Base-by-base conservation (phyloP, 1,140 invertebrate genomes). In the Brevipalpus yothersi region DNA sequence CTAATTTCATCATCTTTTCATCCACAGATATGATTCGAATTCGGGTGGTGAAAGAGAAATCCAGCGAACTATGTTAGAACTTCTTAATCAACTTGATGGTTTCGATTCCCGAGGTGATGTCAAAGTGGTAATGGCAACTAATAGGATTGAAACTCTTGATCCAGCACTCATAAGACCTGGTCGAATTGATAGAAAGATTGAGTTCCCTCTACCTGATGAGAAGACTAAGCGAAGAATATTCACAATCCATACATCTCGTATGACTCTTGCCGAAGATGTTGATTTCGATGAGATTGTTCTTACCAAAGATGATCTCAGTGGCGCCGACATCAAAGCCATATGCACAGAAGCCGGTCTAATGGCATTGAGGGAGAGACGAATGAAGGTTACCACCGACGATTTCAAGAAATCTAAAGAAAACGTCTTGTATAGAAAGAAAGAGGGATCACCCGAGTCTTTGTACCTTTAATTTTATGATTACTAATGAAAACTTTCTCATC, bases 311-410 rank as follows among this genome's bases (percentile, higher is more conserved):
- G 95, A 99, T 76, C 77, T 99, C 0, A 97, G 92, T 55, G 95
- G 95, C 23, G 95, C 95, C 66, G 81, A 83, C 70, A 82, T 83
- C 56, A 83, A 82, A 71, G 94, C 95, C n/a, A 97, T 99, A 69
- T 98, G 95, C 73, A 99, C 95, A 10, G 95, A 99, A 76, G 94
- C 92, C 60, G 95, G 95, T 63, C 73, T 99, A 17, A 87, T 99
- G 82, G 95, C 95, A 23, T 72, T 99, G 40, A 75, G 95, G 65
- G 95, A 99, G 72, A 79, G 95, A 59, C 80, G 94, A 65, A 99
- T 98, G 94, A 96, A 96, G 74, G 95, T 99, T 13, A 98, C 90
- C 40, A 96, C 92, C 76, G 94, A 99, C 72, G 94, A 99, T 72
- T 98, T 99, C 70, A 88, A 88, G 69, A 98, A 99, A 71, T 94